phyloP scores from a whole-genome alignment of 2,797 vertebrate genomes.

The Rhinatrema bivittatum region DNA sequence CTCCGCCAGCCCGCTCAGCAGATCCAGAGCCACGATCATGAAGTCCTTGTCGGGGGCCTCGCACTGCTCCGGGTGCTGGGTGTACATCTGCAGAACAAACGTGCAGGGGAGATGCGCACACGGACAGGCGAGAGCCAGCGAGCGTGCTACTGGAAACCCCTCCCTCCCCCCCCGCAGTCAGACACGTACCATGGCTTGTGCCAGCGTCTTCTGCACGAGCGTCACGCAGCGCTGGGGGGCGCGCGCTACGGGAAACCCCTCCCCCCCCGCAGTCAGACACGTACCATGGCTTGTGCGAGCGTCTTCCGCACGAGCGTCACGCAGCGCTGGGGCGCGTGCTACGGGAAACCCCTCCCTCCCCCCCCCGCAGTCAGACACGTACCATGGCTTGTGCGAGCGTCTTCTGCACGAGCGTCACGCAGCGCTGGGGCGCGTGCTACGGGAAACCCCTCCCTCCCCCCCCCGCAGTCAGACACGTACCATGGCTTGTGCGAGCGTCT shows the following conservation, averaged over 20 bases:
- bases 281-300: no score
- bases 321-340: conserved; percentile 94
- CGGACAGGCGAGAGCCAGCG: no score
- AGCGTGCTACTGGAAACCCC: conserved; percentile 61
- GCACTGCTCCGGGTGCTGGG: conserved; percentile 85
- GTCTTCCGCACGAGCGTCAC: conserved; percentile 93
- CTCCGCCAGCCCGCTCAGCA: conserved; percentile 85
- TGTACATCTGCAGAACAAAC: conserved; percentile 70
- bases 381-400: conserved; percentile 93
- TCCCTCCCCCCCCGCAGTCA: no score
- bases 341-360: no score
- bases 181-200: conserved; percentile 92
- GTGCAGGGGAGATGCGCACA: background rate
- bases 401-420: conserved; percentile 90
- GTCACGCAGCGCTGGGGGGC: conserved; percentile 95
- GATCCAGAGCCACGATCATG: conserved; percentile 90
- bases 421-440: conserved; percentile 93
- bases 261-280: no score
- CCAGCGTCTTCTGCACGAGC: conserved; percentile 86
- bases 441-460: background rate
- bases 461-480: no score
- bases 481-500: conserved; percentile 88
- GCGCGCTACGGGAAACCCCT: conserved; percentile 60
- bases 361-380: no score
- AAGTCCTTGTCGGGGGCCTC: conserved; percentile 93